Evolutionary conservation across 2,797 vertebrate species (phyloP).

Genomic region (Chelmon rostratus): DNA sequence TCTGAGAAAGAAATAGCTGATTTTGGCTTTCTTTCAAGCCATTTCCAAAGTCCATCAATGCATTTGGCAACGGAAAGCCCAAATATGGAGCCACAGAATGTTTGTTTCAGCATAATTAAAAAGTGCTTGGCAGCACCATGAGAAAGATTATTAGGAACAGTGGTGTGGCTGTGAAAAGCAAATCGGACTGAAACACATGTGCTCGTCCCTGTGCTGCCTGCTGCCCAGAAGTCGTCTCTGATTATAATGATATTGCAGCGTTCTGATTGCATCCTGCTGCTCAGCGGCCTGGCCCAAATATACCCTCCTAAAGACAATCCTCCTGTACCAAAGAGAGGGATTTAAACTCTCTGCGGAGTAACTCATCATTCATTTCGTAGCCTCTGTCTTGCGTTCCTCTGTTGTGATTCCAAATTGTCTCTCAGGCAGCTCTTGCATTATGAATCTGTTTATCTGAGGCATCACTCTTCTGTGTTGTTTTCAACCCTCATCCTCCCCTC

Average conservation of each 20-base stretch:
- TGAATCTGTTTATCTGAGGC: constrained; percentile 79
- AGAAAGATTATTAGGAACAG: constrained; percentile 74
- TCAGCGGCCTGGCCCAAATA: constrained; percentile 51
- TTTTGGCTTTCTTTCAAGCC: constrained; percentile 64
- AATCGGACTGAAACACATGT: constrained; percentile 62
- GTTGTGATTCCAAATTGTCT: constrained; percentile 75
- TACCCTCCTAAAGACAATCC: constrained; percentile 53
- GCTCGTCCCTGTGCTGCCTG: constrained; percentile 43
- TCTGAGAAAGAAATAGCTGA: constrained; percentile 33
- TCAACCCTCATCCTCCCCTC: constrained; percentile 52
- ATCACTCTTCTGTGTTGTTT: constrained; percentile 66
- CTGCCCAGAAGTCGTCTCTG: constrained; percentile 54
- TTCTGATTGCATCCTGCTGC: constrained; percentile 59
- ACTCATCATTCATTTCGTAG: constrained; percentile 66
- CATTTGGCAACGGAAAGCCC: constrained; percentile 60
- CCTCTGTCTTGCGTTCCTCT: constrained; percentile 64
- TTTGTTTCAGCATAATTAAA: constrained; percentile 79
- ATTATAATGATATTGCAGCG: constrained; percentile 55
- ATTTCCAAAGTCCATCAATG: constrained; percentile 68
- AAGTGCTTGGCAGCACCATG: constrained; percentile 65
- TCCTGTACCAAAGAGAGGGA: constrained; percentile 47
- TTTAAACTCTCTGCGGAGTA: constrained; percentile 63
- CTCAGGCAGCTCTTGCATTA: constrained; percentile 77
- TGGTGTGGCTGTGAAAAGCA: constrained; percentile 58
- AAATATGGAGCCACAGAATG: constrained; percentile 69